These are phyloP conservation scores for Buphagus erythrorhynchus DNA, from an alignment of 2,797 vertebrate genomes.

Conservation along the genomic window DNA sequence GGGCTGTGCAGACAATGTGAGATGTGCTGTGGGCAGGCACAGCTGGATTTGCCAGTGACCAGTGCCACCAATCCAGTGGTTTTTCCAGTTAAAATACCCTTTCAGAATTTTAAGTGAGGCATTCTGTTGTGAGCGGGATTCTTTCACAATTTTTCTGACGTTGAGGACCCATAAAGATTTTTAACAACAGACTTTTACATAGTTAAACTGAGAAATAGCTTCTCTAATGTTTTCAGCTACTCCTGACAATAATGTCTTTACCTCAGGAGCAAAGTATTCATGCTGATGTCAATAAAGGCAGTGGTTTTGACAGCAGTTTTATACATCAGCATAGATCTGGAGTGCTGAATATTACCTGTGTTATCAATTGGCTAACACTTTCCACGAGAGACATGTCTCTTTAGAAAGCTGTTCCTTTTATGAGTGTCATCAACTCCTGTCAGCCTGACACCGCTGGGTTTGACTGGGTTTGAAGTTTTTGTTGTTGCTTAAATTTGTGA, in stretches of 20 bases:
- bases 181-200: neutral
- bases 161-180: neutral
- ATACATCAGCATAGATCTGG: neutral
- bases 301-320: slow-evolving; percentile 51
- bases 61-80: fast-evolving
- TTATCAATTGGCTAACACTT: slow-evolving; percentile 27
- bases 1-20: fast-evolving
- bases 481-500: slow-evolving; percentile 2
- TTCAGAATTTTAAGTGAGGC: neutral
- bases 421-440: slow-evolving; percentile 32
- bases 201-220: neutral
- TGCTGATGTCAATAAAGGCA: slow-evolving; percentile 31
- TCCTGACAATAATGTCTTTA: slow-evolving; percentile 18
- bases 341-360: slow-evolving; percentile 18
- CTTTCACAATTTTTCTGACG: neutral
- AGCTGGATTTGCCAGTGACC: neutral
- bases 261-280: neutral
- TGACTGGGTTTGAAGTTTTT: neutral
- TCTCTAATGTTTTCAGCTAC: neutral
- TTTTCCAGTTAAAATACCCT: neutral
- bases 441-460: neutral
- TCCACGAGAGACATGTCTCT: neutral
- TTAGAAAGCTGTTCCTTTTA: slow-evolving; percentile 37
- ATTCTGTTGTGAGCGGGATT: fast-evolving
- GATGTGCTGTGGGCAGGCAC: neutral